These are phyloP conservation scores for Dicrurus megarhynchus DNA, from an alignment of 2,113 vertebrate species.

Conservation along the genomic window DNA sequence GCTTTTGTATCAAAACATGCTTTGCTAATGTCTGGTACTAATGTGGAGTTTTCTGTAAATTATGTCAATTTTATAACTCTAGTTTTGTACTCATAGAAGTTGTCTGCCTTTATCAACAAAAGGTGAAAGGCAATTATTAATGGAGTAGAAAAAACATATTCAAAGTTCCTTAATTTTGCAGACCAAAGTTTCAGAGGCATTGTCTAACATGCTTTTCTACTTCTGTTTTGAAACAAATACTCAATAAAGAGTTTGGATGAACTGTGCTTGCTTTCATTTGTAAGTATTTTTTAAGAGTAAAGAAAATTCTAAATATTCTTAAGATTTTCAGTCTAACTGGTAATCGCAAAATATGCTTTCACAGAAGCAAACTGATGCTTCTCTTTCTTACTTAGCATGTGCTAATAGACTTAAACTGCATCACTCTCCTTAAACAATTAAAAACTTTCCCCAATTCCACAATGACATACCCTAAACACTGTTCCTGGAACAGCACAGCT, in stretches of 20 bases:
- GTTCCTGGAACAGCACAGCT: neutral
- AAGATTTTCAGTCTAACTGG: neutral
- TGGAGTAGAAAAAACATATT: constrained; percentile 53
- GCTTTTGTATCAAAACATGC: constrained; percentile 60
- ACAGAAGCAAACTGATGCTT: neutral
- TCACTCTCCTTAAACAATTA: neutral
- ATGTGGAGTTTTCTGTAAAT: constrained; percentile 72
- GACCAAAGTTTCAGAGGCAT: constrained; percentile 52
- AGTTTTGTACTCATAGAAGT: constrained; percentile 70
- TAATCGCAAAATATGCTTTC: neutral
- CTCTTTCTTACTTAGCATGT: neutral
- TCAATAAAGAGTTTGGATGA: constrained; percentile 79
- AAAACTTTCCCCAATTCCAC: neutral
- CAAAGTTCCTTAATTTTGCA: constrained; percentile 57
- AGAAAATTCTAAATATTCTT: neutral
- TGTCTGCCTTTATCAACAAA: constrained; percentile 58
- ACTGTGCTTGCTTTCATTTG: constrained; percentile 36
- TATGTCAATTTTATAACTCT: constrained; percentile 64
- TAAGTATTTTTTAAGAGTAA: neutral
- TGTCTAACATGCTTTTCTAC: constrained; percentile 64
- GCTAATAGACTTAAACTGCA: neutral
- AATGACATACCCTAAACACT: neutral
- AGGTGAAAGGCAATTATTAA: constrained; percentile 41
- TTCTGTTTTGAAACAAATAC: constrained; percentile 73
- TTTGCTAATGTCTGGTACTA: constrained; percentile 61